Evolutionary conservation across 2,113 vertebrate species (phyloP), one percentile per base, ranked within the genome.

Genomic region (Myotis davidii): DNA sequence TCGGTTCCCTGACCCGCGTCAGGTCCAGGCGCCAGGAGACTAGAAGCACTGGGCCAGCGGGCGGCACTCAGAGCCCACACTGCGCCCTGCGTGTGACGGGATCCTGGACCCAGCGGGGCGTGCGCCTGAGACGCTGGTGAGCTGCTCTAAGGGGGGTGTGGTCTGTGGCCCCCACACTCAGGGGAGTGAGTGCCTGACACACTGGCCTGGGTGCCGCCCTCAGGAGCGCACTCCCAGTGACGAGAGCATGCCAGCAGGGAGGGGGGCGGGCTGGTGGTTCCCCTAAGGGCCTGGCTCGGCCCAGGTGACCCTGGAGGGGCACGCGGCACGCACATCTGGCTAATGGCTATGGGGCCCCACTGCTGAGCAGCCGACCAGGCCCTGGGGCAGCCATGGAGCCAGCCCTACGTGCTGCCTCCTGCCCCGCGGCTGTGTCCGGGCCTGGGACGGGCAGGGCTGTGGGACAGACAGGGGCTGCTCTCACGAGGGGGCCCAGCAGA

Each of bases 101-200:
- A 29, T 10, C 34, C 32, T 0, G 8, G 95, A 9, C 29, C 78
- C 0, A 18, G 69, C 16, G 6, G 10, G 6, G 50, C 6, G 0
- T 34, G 64, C 3, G 12, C 16, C 17, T 27, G 37, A 70, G 59
- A 45, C 0, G 61, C 42, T 34, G 23, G 54, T 0, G 8, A 78
- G 48, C 64, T 7, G 3, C 34, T 50, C 32, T 14, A 2, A 2
- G 9, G 37, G 13, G 18, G 34, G 10, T n/a, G 27, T 14, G 34
- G 20, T 69, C 25, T 70, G 37, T 2, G 56, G 39, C 29, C 50
- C 10, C 10, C 17, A 85, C 42, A 48, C 67, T 54, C 23, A 8
- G 17, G 21, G 6, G 9, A 4, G 1, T 0, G 1, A 3, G 1
- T 0, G 1, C 12, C 67, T 0, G 1, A 34, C 2, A 9, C 8